Percentiles rank a stretch among this genome's conserved stretches.
Evolutionary conservation across 2,113 vertebrate genomes (phyloP).

Genomic region (Myiozetetes cayanensis): DNA sequence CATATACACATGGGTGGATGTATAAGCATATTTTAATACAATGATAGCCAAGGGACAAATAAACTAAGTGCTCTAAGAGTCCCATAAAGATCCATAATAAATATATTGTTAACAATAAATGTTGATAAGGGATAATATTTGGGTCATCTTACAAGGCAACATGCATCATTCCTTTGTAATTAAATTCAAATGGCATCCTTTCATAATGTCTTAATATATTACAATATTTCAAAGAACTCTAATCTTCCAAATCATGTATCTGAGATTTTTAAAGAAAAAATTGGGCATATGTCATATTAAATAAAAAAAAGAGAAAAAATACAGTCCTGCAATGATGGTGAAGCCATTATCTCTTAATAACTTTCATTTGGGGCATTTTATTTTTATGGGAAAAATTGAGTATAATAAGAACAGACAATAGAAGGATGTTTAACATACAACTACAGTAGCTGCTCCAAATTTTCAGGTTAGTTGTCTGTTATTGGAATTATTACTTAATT

Average conservation of each 20-base stretch:
- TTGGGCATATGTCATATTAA: neutral
- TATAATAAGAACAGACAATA: neutral
- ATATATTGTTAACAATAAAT: neutral
- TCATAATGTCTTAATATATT: neutral
- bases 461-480: neutral
- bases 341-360: neutral
- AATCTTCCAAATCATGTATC: neutral
- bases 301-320: neutral
- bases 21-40: neutral
- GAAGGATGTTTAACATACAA: neutral
- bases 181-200: neutral
- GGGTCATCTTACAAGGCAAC: neutral
- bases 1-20: neutral
- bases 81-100: neutral
- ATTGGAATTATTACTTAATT: neutral
- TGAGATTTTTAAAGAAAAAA: neutral
- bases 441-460: neutral
- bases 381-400: neutral
- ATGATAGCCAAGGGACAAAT: neutral
- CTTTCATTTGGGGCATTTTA: neutral
- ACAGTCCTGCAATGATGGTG: neutral
- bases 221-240: neutral
- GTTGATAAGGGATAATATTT: neutral
- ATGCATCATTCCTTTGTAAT: neutral
- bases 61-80: neutral